Evolutionary conservation across 2,797 vertebrate species (phyloP), one percentile per base, ranked within the genome.

Genomic region (Sebastes flavidus): DNA sequence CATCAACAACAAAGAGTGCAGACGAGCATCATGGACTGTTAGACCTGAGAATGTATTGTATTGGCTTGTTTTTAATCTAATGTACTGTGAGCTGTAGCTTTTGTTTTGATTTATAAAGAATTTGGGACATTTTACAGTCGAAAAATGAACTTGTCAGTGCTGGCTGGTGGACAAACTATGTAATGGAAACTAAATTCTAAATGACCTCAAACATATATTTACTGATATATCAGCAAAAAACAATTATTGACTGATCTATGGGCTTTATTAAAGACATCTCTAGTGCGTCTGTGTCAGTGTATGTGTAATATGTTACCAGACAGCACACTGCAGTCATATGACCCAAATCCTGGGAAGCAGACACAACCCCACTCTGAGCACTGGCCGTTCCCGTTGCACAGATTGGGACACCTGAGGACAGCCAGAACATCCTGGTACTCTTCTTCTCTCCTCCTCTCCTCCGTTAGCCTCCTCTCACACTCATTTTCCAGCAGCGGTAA

Each of bases 401-500:
- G 91, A 77, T 81, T 72, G 8, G 97, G 97, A 86, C 97, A 98
- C 89, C 85, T 97, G 5, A 98, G 80, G 2, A 89, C 77, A n/a
- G 54, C 66, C 46, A 97, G 86, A 0, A 95, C 89, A 5, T 94
- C 94, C 81, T 82, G 93, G 38, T 95, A 32, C 0, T 90, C 93
- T 30, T 82, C 91, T 4, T 78, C 75, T 8, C 91, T 81, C 61
- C 82, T 84, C 54, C 88, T 82, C 77, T 96, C 93, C 92, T 98
- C 96, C 71, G 96, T 75, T 81, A 97, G 74, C 88, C 94, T 95
- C 87, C 92, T 95, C 92, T 98, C 97, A 62, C 97, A 98, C 94
- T 97, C 97, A 7, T 97, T 98, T 91, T 98, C 97, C 85, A 98
- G 92, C 83, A 98, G 93, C 2, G 97, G 91, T 36, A 97, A 34